A percentile compares a stretch with the other conserved stretches of the same genome.
These are phyloP conservation scores for Alfaro cultratus DNA, from an alignment of 2,797 vertebrate species.

Conservation along the genomic window DNA sequence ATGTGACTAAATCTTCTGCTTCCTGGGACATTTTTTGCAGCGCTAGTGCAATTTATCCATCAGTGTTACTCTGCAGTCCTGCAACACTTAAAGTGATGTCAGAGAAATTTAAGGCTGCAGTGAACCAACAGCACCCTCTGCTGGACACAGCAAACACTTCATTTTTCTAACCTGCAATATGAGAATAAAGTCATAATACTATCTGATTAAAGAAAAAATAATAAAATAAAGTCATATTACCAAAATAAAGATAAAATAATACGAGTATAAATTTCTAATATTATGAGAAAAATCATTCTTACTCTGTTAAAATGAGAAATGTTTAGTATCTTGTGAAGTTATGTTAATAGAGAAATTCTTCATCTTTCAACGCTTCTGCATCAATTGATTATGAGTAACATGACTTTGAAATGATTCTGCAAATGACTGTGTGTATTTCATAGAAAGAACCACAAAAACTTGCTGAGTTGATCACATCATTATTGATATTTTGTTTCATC, in stretches of 20 bases:
- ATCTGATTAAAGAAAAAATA: background rate
- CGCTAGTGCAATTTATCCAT: background rate
- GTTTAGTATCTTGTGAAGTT: background rate
- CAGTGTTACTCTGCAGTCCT: background rate
- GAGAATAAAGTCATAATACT: background rate
- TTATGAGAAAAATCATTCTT: background rate
- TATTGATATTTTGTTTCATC: background rate
- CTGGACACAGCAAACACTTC: conserved; percentile 22
- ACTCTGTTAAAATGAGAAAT: background rate
- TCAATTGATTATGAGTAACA: background rate
- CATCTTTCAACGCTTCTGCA: background rate
- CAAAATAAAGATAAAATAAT: background rate
- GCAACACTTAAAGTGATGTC: background rate
- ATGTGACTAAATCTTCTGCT: background rate
- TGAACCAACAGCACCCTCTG: conserved; percentile 63
- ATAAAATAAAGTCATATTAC: background rate
- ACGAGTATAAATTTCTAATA: no score
- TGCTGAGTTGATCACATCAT: background rate
- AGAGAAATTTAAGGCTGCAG: background rate
- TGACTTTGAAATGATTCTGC: background rate
- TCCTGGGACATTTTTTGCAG: background rate
- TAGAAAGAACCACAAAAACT: background rate
- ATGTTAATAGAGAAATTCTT: background rate
- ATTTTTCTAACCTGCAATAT: background rate
- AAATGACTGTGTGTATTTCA: background rate